Percentiles rank a stretch among this genome's conserved stretches.
Evolutionary conservation across 2,113 vertebrate genomes (phyloP).

Genomic region (Raja brachyura): DNA sequence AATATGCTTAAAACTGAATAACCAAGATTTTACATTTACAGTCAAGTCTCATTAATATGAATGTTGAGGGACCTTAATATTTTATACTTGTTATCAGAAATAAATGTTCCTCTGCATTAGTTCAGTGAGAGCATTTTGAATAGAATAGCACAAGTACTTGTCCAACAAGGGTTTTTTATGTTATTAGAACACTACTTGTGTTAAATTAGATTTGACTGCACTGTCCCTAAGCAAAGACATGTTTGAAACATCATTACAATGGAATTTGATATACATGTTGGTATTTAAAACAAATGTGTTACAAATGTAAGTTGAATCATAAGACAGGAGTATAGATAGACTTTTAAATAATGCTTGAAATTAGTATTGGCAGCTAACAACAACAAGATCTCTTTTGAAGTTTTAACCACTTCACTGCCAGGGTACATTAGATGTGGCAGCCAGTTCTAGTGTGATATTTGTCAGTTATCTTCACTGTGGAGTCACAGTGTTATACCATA

Average conservation of each 20-base stretch:
- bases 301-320: conserved; percentile 1
- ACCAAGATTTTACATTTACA: not conserved
- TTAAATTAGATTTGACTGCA: conserved; percentile 36
- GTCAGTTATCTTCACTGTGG: not conserved
- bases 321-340: not conserved
- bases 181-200: not conserved
- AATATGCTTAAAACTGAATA: conserved; percentile 19
- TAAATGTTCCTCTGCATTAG: not conserved
- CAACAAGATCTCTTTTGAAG: not conserved
- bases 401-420: not conserved
- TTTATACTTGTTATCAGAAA: conserved; percentile 29
- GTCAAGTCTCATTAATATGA: not conserved
- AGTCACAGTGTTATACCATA: too few species aligned
- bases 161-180: conserved; percentile 8
- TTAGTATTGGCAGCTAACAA: not conserved
- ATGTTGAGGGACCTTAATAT: conserved; percentile 24
- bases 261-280: conserved; percentile 10
- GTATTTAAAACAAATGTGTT: conserved; percentile 4
- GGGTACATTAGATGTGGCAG: not conserved
- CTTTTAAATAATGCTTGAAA: not conserved
- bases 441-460: not conserved
- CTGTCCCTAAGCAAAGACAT: conserved; percentile 21
- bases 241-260: conserved; percentile 33
- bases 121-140: conserved; percentile 6
- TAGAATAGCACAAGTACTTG: not conserved